Evolutionary conservation across 2,797 vertebrate species (phyloP).

Genomic region (Epinephelus awoara): DNA sequence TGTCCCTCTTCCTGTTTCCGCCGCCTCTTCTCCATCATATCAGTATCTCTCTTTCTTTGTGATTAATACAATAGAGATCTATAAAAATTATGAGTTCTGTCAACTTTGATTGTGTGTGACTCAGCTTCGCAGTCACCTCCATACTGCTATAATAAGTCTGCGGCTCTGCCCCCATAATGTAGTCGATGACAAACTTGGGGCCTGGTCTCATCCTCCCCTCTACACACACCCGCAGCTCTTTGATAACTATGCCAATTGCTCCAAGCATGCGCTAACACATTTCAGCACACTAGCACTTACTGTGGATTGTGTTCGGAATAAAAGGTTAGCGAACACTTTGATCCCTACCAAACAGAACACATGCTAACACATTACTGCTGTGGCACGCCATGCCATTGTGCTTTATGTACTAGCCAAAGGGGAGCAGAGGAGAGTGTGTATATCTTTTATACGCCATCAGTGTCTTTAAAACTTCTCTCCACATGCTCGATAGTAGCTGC

Average conservation of each 20-base stretch:
- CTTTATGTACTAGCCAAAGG: slow-evolving; percentile 38
- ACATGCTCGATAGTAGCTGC: slow-evolving; percentile 49
- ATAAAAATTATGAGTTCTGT: slow-evolving; percentile 56
- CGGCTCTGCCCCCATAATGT: slow-evolving; percentile 40
- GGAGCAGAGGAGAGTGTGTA: slow-evolving; percentile 31
- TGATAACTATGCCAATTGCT: slow-evolving; percentile 67
- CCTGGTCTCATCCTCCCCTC: slow-evolving; percentile 51
- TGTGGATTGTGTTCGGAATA: slow-evolving; percentile 58
- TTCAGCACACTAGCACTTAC: slow-evolving; percentile 54
- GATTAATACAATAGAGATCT: slow-evolving; percentile 43
- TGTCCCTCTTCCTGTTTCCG: slow-evolving; percentile 36
- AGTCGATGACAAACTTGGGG: slow-evolving; percentile 57
- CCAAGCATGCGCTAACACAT: slow-evolving; percentile 62
- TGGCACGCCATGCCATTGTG: slow-evolving; percentile 45
- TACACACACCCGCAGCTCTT: slow-evolving; percentile 55
- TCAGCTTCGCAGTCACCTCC: slow-evolving; percentile 56
- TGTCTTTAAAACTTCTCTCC: slow-evolving; percentile 54
- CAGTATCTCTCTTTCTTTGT: slow-evolving; percentile 51
- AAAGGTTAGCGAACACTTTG: slow-evolving; percentile 62
- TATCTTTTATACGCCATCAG: slow-evolving; percentile 53
- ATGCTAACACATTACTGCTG: slow-evolving; percentile 48
- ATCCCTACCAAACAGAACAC: slow-evolving; percentile 60
- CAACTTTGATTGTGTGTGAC: slow-evolving; percentile 65
- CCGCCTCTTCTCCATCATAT: slow-evolving; percentile 41
- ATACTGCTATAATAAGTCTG: slow-evolving; percentile 49